Evolutionary conservation across 64 coral and sea anemone species (phyloP).

Genomic region (Montipora capricornis): DNA sequence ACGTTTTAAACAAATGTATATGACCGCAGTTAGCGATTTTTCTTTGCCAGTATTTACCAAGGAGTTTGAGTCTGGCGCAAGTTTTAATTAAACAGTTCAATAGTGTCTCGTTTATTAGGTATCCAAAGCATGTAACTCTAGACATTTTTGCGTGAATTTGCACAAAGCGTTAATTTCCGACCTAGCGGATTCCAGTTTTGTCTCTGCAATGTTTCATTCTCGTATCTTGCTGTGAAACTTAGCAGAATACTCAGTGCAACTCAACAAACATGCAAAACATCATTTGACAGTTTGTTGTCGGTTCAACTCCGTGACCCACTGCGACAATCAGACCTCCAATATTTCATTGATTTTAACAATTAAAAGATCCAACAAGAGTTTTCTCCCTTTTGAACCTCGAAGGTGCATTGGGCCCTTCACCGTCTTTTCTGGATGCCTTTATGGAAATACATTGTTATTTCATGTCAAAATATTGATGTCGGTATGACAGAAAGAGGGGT

Average conservation of each 20-base stretch:
- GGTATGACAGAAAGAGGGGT: not conserved
- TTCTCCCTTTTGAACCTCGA: not conserved
- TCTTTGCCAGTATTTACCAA: too few species aligned
- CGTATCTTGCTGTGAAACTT: not conserved
- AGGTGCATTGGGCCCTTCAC: not conserved
- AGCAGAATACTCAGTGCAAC: not conserved
- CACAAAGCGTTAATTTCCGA: too few species aligned
- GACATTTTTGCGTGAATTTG: not conserved
- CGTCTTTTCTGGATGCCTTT: not conserved
- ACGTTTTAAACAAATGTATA: too few species aligned
- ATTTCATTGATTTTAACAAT: not conserved
- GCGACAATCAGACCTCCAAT: too few species aligned
- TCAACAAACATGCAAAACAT: not conserved
- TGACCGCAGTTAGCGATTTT: too few species aligned
- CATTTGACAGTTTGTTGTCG: not conserved
- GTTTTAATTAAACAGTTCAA: too few species aligned
- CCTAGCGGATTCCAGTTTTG: too few species aligned
- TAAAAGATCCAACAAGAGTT: not conserved
- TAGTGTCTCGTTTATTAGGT: too few species aligned
- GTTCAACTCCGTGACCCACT: too few species aligned
- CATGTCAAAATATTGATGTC: conserved; percentile 39
- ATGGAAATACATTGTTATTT: conserved; percentile 3
- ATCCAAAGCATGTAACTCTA: not conserved
- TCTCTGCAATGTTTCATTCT: not conserved
- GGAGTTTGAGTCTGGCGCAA: too few species aligned